A percentile compares a stretch with the other conserved stretches of the same genome.
phyloP scores from a whole-genome alignment of 2,797 vertebrate species.

The Enteromius trimaculatus region DNA sequence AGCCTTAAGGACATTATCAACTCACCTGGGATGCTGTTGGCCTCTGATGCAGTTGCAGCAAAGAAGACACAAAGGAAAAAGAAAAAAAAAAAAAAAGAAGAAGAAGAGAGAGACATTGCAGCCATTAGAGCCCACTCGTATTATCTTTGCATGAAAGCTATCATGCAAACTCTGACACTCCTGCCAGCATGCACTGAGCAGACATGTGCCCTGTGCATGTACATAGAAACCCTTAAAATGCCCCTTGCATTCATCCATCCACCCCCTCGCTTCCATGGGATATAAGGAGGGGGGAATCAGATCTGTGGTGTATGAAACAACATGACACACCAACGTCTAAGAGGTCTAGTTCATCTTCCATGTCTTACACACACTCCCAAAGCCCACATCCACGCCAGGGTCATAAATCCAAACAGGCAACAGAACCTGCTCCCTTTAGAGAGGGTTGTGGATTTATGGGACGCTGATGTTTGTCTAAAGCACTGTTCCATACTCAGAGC shows the following conservation, averaged over 20 bases:
- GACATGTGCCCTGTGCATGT: constrained; percentile 84
- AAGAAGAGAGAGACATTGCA: constrained; percentile 62
- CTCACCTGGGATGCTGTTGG: constrained; percentile 95
- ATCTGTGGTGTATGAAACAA: constrained; percentile 41
- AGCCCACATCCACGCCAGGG: constrained; percentile 59
- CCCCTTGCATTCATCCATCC: constrained; percentile 27
- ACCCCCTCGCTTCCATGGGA: constrained; percentile 16
- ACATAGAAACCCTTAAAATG: constrained; percentile 31
- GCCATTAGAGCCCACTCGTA: constrained; percentile 83
- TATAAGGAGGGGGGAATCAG: constrained; percentile 4
- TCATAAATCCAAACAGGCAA: constrained; percentile 78
- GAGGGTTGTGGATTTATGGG: constrained; percentile 63
- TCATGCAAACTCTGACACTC: constrained; percentile 88
- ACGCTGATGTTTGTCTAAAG: constrained; percentile 58
- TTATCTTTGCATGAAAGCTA: constrained; percentile 86
- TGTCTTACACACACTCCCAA: constrained; percentile 50
- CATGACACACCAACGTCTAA: constrained; percentile 38
- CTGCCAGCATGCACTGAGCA: constrained; percentile 71
- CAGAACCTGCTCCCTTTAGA: constrained; percentile 62
- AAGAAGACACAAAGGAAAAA: constrained; percentile 56
- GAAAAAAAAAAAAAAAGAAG: constrained; percentile 57
- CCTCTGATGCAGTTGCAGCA: constrained; percentile 83
- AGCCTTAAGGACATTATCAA: constrained; percentile 53
- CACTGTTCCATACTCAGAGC: constrained; percentile 38
- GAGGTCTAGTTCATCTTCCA: constrained; percentile 45